phyloP scores from a whole-genome alignment of 2,797 vertebrate genomes.

The Cuculus canorus region DNA sequence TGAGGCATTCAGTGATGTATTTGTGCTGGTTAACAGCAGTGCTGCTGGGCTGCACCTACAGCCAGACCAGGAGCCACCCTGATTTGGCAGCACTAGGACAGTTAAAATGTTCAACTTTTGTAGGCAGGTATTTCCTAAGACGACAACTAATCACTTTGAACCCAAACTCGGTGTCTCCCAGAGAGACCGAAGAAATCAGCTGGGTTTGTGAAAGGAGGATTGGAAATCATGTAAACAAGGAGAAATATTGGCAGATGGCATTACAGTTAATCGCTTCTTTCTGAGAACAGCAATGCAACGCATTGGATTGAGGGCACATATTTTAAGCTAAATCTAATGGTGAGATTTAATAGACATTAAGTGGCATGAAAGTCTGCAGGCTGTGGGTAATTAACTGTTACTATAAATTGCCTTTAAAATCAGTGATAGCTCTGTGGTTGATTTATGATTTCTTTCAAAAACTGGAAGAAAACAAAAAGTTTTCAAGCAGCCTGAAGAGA shows the following conservation, averaged over 20 bases:
- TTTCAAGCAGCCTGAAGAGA: not conserved
- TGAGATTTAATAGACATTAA: not conserved
- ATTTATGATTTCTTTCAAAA: not conserved
- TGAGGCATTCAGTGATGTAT: not conserved
- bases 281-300: not conserved
- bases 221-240: not conserved
- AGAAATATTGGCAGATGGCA: not conserved
- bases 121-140: not conserved
- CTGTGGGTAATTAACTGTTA: not conserved
- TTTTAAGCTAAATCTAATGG: not conserved
- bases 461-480: not conserved
- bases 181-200: not conserved
- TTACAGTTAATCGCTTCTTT: not conserved
- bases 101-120: not conserved
- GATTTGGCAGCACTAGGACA: not conserved
- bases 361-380: not conserved
- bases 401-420: not conserved
- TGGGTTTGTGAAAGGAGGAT: accelerated
- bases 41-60: too few relatives aligned
- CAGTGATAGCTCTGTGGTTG: not conserved
- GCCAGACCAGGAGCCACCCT: accelerated
- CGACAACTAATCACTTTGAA: not conserved
- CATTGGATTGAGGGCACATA: not conserved
- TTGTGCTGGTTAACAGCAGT: not conserved
- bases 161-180: not conserved